These are phyloP conservation scores for Phylloscopus trochiloides DNA, from an alignment of 2,113 vertebrate genomes.

Conservation along the genomic window DNA sequence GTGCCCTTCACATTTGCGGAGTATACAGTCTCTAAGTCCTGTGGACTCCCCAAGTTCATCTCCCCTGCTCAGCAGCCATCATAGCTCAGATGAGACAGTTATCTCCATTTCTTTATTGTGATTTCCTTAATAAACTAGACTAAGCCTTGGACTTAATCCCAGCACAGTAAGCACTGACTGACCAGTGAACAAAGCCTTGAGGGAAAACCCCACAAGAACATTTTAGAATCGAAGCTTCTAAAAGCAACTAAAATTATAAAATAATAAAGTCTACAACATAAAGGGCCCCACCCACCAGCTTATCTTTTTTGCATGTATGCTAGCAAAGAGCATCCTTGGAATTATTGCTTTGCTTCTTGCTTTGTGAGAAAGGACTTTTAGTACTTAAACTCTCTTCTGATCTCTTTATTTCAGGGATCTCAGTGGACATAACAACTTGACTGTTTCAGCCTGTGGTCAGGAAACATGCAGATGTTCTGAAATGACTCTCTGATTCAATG, in stretches of 20 bases:
- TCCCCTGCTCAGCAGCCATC: not conserved
- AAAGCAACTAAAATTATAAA: not conserved
- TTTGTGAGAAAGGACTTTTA: not conserved
- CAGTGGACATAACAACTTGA: not conserved
- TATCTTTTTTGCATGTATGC: not conserved
- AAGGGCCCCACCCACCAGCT: not conserved
- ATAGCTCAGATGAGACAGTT: not conserved
- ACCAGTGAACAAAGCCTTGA: not conserved
- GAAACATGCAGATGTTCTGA: constrained; percentile 5
- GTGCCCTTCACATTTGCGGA: fast-evolving
- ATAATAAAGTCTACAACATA: not conserved
- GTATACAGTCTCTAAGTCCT: not conserved
- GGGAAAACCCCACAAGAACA: not conserved
- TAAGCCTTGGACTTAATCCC: not conserved
- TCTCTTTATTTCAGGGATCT: not conserved
- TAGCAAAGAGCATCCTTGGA: not conserved
- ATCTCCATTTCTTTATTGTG: not conserved
- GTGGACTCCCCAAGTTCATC: not conserved
- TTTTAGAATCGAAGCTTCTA: not conserved
- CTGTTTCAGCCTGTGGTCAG: not conserved
- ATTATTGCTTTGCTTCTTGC: not conserved
- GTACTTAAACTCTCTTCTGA: not conserved
- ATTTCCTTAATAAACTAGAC: not conserved
- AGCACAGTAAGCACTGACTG: not conserved
- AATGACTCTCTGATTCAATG: not conserved